Conservation (phyloP, 2,888 invertebrate genomes). For the Resseliella maxima region DNA sequence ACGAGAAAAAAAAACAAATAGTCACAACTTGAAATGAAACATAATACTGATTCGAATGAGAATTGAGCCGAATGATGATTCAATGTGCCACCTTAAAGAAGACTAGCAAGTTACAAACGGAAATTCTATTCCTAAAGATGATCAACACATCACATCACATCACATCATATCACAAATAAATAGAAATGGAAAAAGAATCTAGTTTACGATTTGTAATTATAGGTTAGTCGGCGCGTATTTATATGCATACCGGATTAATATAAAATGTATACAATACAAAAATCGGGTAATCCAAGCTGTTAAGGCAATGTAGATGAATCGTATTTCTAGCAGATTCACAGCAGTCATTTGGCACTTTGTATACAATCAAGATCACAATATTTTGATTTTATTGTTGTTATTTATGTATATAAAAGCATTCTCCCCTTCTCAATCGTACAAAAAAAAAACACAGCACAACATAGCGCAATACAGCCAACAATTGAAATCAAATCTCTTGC, state of each 20-base stretch:
- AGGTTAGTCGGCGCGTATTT: slow-evolving; percentile 29
- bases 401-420: background rate
- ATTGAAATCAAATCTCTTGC: background rate
- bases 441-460: too few relatives aligned
- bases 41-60: slow-evolving; percentile 4
- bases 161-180: background rate
- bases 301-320: background rate
- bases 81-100: background rate
- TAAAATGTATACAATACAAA: background rate
- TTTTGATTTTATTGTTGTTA: slow-evolving; percentile 17
- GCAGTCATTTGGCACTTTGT: background rate
- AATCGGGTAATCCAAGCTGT: background rate
- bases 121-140: slow-evolving; percentile 44
- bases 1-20: background rate
- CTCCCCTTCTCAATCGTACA: background rate
- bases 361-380: slow-evolving; percentile 15
- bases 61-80: background rate
- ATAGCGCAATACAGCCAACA: too few relatives aligned
- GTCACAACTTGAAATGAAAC: slow-evolving; percentile 1
- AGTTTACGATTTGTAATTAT: slow-evolving; percentile 43
- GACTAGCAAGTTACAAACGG: slow-evolving; percentile 28
- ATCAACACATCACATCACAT: background rate
- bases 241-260: background rate
- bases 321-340: slow-evolving; percentile 15
- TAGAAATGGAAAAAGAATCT: background rate